A percentile compares a stretch with the other conserved stretches of the same genome.
Conservation (phyloP, 1,140 invertebrate species). For the Drosophila dunni region DNA sequence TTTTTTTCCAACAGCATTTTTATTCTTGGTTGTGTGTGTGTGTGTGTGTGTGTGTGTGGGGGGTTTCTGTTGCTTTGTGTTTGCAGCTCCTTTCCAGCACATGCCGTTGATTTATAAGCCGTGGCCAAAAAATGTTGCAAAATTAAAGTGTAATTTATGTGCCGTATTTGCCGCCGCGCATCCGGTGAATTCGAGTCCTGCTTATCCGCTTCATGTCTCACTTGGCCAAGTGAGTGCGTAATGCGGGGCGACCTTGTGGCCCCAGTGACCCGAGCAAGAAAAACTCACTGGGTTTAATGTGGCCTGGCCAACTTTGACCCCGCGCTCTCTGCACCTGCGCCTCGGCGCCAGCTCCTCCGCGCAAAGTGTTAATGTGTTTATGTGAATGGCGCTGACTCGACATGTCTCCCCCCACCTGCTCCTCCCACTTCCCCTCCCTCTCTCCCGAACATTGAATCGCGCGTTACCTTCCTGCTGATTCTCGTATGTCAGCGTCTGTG, state of each 20-base stretch:
- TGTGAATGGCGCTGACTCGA: slow-evolving; percentile 58
- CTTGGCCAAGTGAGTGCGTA: slow-evolving; percentile 53
- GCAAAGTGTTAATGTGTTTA: slow-evolving; percentile 81
- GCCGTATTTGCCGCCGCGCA: slow-evolving; percentile 48
- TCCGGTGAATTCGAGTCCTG: slow-evolving; percentile 53
- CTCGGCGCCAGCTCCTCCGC: slow-evolving; percentile 14
- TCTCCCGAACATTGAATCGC: not conserved
- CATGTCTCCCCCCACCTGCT: not conserved
- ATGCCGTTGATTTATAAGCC: slow-evolving; percentile 77
- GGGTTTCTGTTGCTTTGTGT: too few species aligned
- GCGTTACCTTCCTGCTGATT: slow-evolving; percentile 21
- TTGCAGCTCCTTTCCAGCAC: slow-evolving; percentile 28
- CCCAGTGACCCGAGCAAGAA: slow-evolving; percentile 44
- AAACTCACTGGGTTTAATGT: slow-evolving; percentile 69
- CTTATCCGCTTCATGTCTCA: slow-evolving; percentile 66
- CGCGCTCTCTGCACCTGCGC: slow-evolving; percentile 57
- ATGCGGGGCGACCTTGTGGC: slow-evolving; percentile 48
- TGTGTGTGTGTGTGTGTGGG: too few species aligned
- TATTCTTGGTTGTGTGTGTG: too few species aligned
- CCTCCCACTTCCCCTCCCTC: too few species aligned
- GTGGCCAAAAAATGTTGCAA: slow-evolving; percentile 80
- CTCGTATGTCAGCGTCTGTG: slow-evolving; percentile 51
- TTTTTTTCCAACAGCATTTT: slow-evolving; percentile 9
- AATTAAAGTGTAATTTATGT: slow-evolving; percentile 83
- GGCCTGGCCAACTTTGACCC: slow-evolving; percentile 74